Conservation (phyloP, 2,888 invertebrate species). For the Drosophila acutilabella region DNA sequence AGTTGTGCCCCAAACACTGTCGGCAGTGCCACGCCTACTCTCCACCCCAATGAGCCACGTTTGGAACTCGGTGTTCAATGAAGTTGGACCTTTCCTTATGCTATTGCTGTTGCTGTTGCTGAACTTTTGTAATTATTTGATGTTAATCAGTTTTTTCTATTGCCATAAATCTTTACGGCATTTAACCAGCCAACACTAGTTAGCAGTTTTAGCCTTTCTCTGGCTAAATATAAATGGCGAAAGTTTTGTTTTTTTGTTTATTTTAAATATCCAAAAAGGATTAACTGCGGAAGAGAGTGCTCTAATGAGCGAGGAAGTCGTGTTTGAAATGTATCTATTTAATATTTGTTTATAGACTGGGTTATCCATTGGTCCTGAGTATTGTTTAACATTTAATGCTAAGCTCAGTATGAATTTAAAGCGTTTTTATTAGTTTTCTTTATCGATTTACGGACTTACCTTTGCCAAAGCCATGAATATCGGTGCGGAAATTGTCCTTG, state of each 20-base stretch:
- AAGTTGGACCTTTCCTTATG: conserved; percentile 64
- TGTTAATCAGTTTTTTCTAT: conserved; percentile 75
- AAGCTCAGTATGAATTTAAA: background rate
- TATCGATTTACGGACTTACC: conserved; percentile 85
- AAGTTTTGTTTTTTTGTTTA: conserved; percentile 36
- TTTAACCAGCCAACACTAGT: conserved; percentile 31
- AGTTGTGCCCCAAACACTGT: conserved; percentile 52
- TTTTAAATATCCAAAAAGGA: conserved; percentile 5
- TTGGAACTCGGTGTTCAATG: conserved; percentile 57
- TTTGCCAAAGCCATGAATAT: conserved; percentile 88
- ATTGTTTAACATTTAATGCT: background rate
- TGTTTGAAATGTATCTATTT: conserved; percentile 20
- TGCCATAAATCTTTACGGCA: conserved; percentile 64
- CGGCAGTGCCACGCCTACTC: conserved; percentile 16
- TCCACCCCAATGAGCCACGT: too few relatives aligned
- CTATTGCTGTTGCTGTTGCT: conserved; percentile 61
- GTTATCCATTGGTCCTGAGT: background rate
- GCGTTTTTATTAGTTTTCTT: background rate
- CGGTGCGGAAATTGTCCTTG: conserved; percentile 90
- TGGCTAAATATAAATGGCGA: conserved; percentile 43
- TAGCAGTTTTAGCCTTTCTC: conserved; percentile 2
- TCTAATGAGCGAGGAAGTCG: conserved; percentile 30
- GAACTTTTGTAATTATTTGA: conserved; percentile 82
- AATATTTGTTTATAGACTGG: conserved; percentile 3
- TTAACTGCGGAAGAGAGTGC: conserved; percentile 10